Evolutionary conservation across 2,888 invertebrate species (phyloP), one percentile per base, ranked within the genome.

Genomic region (Diaphora mendica): DNA sequence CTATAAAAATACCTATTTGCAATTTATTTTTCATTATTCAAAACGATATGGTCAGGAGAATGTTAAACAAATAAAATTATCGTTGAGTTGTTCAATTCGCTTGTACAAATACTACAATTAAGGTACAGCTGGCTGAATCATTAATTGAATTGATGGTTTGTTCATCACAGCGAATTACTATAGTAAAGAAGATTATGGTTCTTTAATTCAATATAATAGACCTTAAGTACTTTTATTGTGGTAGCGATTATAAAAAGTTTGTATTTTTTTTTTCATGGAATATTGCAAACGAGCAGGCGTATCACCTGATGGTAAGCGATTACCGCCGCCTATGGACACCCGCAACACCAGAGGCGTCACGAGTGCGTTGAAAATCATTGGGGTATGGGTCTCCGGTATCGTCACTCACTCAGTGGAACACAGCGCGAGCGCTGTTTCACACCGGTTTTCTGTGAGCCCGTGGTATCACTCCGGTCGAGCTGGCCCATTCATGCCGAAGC

Each of bases 41-140:
- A 23, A 15, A 65, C 26, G 11, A 17, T 35, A 66, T 11, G 7
- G 30, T 20, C 23, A 3, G 33, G 17, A 13, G 23, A 67, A 44
- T 67, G 62, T 62, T 42, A 15, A n/a, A 62, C 39, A 62, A 67
- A 62, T 62, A 72, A 51, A 59, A 67, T 68, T 26, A 65, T 33
- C 26, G 64, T 51, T 73, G 65, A 65, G 42, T 73, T 59, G 26
- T 70, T 59, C 44, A 44, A 17, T 44, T 73, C 65, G 59, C 3
- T 66, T 23, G 35, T 70, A 70, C 55, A 73, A 73, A 66, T 66
- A 73, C 70, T 70, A 66, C 66, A 70, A 73, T 73, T 73, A 73
- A 70, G 70, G 26, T 64, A 39, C 72, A 68, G 64, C 70, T 66
- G 69, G 55, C 44, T 64, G 70, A 55, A 23, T 65, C 59, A 73